Evolutionary conservation across 2,113 vertebrate genomes (phyloP).

Genomic region (Datnioides undecimradiatus): DNA sequence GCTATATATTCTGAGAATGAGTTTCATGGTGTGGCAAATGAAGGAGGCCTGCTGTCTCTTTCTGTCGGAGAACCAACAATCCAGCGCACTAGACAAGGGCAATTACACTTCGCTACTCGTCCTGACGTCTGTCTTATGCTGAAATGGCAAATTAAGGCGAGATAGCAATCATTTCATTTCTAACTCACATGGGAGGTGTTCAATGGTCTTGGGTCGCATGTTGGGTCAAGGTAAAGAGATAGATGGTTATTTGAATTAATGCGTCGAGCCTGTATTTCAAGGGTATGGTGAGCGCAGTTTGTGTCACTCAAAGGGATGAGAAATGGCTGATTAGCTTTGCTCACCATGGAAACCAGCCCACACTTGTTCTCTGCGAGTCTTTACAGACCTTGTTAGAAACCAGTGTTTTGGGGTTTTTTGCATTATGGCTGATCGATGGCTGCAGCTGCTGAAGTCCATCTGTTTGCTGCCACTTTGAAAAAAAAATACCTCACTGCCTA

Average conservation of each 20-base stretch:
- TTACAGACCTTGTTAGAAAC: slow-evolving; percentile 15
- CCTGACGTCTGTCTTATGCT: slow-evolving; percentile 49
- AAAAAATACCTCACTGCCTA: slow-evolving; percentile 38
- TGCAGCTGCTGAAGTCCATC: slow-evolving; percentile 50
- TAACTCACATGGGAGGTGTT: slow-evolving; percentile 29
- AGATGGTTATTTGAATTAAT: slow-evolving; percentile 35
- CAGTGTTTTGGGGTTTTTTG: slow-evolving; percentile 5
- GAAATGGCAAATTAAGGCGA: slow-evolving; percentile 59
- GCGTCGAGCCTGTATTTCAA: slow-evolving; percentile 14
- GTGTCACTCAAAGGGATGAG: slow-evolving; percentile 50
- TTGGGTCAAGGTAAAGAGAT: slow-evolving; percentile 49
- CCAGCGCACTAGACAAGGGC: slow-evolving; percentile 56
- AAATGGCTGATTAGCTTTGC: slow-evolving; percentile 52
- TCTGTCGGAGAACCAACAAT: slow-evolving; percentile 56
- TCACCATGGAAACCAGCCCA: slow-evolving; percentile 69
- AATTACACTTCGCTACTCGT: slow-evolving; percentile 56
- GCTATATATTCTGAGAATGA: slow-evolving; percentile 61
- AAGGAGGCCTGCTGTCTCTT: slow-evolving; percentile 60
- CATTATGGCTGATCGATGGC: slow-evolving; percentile 35
- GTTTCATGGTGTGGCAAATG: slow-evolving; percentile 68
- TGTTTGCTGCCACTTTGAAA: slow-evolving; percentile 46
- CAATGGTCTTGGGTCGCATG: slow-evolving; percentile 29
- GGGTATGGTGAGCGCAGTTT: slow-evolving; percentile 26
- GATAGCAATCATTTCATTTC: slow-evolving; percentile 59
- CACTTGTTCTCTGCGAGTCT: slow-evolving; percentile 27